Evolutionary conservation across 2,888 invertebrate genomes (phyloP).

Genomic region (Blastobasis adustella): DNA sequence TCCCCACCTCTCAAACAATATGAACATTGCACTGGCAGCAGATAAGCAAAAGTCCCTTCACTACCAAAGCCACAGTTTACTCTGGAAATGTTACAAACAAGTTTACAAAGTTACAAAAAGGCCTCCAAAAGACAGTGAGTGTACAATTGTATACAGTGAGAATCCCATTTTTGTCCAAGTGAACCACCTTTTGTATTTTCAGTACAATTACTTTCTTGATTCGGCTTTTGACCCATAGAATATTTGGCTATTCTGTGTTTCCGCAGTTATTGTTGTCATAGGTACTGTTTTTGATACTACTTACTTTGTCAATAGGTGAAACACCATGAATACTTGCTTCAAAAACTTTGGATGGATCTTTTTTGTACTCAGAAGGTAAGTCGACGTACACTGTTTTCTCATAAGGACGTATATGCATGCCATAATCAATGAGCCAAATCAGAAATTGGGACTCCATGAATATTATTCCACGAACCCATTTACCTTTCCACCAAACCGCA

Average conservation of each 20-base stretch:
- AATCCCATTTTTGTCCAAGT: no score
- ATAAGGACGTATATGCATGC: conserved; percentile 30
- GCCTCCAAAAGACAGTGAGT: no score
- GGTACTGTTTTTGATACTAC: not conserved
- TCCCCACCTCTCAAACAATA: no score
- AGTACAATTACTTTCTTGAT: no score
- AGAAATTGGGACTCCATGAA: conserved; percentile 31
- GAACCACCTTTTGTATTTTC: no score
- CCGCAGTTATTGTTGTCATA: not conserved
- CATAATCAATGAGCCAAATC: conserved; percentile 48
- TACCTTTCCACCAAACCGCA: conserved; percentile 37
- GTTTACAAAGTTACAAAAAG: no score
- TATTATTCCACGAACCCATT: conserved; percentile 41
- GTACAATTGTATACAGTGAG: no score
- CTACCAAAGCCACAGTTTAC: no score
- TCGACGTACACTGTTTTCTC: conserved; percentile 30
- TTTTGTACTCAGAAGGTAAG: conserved; percentile 32
- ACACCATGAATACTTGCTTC: conserved; percentile 51
- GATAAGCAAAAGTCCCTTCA: no score
- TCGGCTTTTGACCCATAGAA: not conserved
- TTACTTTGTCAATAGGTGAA: conserved; percentile 38
- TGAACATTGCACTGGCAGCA: no score
- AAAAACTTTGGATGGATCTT: conserved; percentile 41
- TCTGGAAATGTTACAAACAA: no score
- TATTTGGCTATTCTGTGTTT: not conserved